Base-by-base conservation (phyloP, 2,888 invertebrate species). In the Agrotis exclamationis region DNA sequence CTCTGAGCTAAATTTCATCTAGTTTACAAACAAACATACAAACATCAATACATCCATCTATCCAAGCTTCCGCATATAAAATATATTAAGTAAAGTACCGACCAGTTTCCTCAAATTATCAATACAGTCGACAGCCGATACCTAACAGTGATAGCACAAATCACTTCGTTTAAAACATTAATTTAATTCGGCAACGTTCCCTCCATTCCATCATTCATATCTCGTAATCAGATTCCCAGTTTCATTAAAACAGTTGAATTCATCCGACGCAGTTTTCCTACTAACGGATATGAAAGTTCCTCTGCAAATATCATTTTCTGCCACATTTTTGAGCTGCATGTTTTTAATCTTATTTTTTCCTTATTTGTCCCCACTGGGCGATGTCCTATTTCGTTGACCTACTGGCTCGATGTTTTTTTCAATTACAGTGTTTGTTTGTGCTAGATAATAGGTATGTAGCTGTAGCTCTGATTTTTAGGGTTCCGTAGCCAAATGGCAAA, bases 231-330 rank as follows among this genome's bases (percentile, higher is more conserved):
- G 85, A 90, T 89, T 86, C 76, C 76, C 80, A 81, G 70, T 90
- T 91, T 89, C 90, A 92, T 92, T 90, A 90, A 91, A 91, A 87
- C 83, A 74, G 72, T 77, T 85, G 86, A 82, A 83, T 85, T 71
- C 84, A 69, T 71, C 81, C 76, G 64, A 68, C 75, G 77, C 83
- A 78, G 71, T 85, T 86, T 39, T 83, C 76, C 85, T 82, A 79
- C 73, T 80, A 65, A 75, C 83, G 82, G 84, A 86, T 86, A 88
- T 87, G 82, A 87, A 88, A 82, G 74, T 79, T 82, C 74, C 76
- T 77, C 70, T 71, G 79, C 67, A 79, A 85, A 80, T 75, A 81
- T 79, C 58, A 79, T 82, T 78, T 81, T 76, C 68, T 60, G 51
- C 39, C 50, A 48, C 60, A 68, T 74, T 75, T 74, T 76, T 63